Evolutionary conservation across 2,888 invertebrate genomes (phyloP).

Genomic region (Heteromurus nitidus): DNA sequence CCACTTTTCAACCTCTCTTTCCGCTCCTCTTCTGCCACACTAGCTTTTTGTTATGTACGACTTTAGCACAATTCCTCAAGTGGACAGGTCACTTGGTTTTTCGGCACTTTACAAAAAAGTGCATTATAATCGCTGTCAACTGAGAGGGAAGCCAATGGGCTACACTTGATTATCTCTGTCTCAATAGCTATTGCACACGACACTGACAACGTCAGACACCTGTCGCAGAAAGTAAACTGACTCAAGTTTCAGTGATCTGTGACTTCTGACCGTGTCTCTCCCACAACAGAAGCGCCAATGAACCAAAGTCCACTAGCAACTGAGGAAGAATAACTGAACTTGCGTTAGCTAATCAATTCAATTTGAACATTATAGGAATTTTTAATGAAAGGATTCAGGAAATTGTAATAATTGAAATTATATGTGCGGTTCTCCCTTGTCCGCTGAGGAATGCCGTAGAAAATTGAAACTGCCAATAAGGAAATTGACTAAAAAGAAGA

Average conservation of each 20-base stretch:
- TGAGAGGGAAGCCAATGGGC: not conserved
- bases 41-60: no score
- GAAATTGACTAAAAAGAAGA: slow-evolving; percentile 34
- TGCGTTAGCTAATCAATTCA: no score
- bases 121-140: slow-evolving; percentile 34
- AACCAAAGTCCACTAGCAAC: no score
- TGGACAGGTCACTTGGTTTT: slow-evolving; percentile 18
- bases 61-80: no score
- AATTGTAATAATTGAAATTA: slow-evolving; percentile 44
- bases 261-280: no score
- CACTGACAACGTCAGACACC: not conserved
- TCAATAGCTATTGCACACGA: not conserved
- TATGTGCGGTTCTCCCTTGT: not conserved
- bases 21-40: not conserved
- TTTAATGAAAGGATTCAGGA: slow-evolving; percentile 28
- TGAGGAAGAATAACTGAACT: no score
- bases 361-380: no score
- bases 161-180: not conserved
- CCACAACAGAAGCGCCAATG: no score
- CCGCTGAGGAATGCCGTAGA: slow-evolving; percentile 9
- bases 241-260: no score
- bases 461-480: slow-evolving; percentile 56
- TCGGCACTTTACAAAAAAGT: not conserved
- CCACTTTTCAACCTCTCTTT: not conserved
- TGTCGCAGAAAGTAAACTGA: slow-evolving; percentile 14